Conservation (phyloP, 1,140 invertebrate genomes). For the Periplaneta americana region DNA sequence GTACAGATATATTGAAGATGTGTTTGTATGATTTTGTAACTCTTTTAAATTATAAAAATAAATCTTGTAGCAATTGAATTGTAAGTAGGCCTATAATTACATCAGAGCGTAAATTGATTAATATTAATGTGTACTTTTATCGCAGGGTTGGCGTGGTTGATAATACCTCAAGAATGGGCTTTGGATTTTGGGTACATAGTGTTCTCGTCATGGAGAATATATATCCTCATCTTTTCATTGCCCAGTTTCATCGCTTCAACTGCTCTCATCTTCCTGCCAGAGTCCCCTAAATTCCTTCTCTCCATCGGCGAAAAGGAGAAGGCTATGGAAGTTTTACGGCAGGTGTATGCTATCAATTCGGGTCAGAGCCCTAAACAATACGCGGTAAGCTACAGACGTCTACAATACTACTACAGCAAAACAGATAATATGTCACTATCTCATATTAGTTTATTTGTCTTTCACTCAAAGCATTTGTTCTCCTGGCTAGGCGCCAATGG, state of each 20-base stretch:
- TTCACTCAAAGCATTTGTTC: no score
- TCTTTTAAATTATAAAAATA: no score
- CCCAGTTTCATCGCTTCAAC: conserved; percentile 52
- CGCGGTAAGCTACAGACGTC: conserved; percentile 25
- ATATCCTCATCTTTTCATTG: conserved; percentile 54
- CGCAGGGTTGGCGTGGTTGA: conserved; percentile 9
- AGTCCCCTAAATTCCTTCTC: conserved; percentile 65
- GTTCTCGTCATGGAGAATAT: conserved; percentile 59
- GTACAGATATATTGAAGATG: no score
- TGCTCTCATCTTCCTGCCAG: conserved; percentile 53
- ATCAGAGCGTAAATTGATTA: no score
- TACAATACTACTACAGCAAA: not conserved
- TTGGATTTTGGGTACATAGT: conserved; percentile 33
- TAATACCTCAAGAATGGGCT: conserved; percentile 6
- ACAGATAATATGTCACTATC: not conserved
- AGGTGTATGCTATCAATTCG: conserved; percentile 47
- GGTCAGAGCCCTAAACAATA: conserved; percentile 36
- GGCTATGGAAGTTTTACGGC: conserved; percentile 45
- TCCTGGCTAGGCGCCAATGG: no score
- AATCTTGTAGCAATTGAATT: no score
- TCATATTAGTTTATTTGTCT: no score
- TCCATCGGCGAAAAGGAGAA: conserved; percentile 44
- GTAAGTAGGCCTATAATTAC: no score
- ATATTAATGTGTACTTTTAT: no score
- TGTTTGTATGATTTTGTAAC: no score